These are phyloP conservation scores for Aurelia aurita complex sp. Pacific DNA, from an alignment of 30 jellyfish, hydroid and myxozoan genomes.

Conservation along the genomic window DNA sequence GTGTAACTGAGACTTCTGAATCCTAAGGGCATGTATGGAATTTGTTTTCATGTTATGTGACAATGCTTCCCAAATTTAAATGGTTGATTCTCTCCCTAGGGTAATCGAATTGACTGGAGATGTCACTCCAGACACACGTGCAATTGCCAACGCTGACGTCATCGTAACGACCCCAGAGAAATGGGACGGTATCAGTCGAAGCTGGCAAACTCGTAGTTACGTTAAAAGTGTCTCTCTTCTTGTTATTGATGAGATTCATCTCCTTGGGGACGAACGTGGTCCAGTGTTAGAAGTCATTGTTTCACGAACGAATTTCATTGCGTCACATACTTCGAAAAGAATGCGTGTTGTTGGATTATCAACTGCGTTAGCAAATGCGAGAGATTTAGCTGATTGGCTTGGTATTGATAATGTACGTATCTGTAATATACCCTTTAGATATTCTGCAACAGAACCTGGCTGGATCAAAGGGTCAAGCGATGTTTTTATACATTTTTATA, in stretches of 20 bases:
- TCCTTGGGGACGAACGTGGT: slow-evolving; percentile 99
- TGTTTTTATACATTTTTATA: too few species aligned
- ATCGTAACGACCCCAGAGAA: slow-evolving; percentile 99
- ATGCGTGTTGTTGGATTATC: slow-evolving; percentile 96
- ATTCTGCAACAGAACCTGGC: too few species aligned
- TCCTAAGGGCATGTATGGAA: too few species aligned
- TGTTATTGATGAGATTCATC: slow-evolving; percentile 96
- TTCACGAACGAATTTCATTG: slow-evolving; percentile 91
- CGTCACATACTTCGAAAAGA: slow-evolving; percentile 84
- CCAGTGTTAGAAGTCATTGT: slow-evolving; percentile 98
- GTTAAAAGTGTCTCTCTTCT: slow-evolving; percentile 88
- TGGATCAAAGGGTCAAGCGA: too few species aligned
- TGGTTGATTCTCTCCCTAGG: slow-evolving; percentile 16
- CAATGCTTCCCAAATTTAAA: too few species aligned
- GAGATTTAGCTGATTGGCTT: slow-evolving; percentile 99
- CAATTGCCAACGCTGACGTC: slow-evolving; percentile 94
- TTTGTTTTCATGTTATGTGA: too few species aligned
- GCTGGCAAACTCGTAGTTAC: slow-evolving; percentile 99
- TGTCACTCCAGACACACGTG: slow-evolving; percentile 98
- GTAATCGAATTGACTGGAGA: slow-evolving; percentile 99
- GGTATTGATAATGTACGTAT: slow-evolving; percentile 82
- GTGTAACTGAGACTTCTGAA: too few species aligned
- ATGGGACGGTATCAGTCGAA: slow-evolving; percentile 99
- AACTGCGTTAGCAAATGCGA: slow-evolving; percentile 99
- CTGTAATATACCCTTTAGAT: too few species aligned